Evolutionary conservation across 2,113 vertebrate genomes (phyloP).

Genomic region (Bothrops jararaca): DNA sequence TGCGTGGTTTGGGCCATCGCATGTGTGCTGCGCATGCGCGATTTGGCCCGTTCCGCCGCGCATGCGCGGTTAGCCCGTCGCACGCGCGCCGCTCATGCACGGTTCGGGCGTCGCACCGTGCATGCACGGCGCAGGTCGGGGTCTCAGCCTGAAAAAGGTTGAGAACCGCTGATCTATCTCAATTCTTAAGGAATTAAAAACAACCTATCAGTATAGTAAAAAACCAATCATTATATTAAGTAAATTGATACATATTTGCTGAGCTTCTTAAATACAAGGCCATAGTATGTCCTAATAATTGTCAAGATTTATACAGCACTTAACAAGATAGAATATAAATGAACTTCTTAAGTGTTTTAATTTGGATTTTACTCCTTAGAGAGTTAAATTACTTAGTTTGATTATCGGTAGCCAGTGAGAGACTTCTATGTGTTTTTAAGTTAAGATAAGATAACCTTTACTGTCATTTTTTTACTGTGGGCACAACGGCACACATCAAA

Average conservation of each 20-base stretch:
- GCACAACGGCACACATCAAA: too few species aligned
- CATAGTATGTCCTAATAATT: neutral
- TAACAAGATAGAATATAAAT: neutral
- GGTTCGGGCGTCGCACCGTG: too few species aligned
- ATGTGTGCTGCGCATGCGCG: too few species aligned
- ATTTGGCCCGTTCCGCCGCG: too few species aligned
- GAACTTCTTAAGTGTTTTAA: neutral
- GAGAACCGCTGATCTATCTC: too few species aligned
- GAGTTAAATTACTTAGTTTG: neutral
- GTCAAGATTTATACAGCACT: neutral
- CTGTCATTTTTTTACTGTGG: too few species aligned
- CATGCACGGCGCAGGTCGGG: too few species aligned
- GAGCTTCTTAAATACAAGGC: neutral
- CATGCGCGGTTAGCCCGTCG: too few species aligned
- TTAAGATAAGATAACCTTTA: too few species aligned
- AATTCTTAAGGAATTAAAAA: neutral
- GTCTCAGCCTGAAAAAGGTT: too few species aligned
- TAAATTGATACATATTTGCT: neutral
- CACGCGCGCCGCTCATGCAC: too few species aligned
- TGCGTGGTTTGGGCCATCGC: too few species aligned
- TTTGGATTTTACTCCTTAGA: neutral
- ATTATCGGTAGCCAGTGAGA: neutral
- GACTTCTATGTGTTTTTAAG: neutral
- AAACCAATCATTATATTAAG: neutral
- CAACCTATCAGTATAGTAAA: neutral